Evolutionary conservation across 2,113 vertebrate species (phyloP), one percentile per base, ranked within the genome.

Genomic region (Trogon melanurus): DNA sequence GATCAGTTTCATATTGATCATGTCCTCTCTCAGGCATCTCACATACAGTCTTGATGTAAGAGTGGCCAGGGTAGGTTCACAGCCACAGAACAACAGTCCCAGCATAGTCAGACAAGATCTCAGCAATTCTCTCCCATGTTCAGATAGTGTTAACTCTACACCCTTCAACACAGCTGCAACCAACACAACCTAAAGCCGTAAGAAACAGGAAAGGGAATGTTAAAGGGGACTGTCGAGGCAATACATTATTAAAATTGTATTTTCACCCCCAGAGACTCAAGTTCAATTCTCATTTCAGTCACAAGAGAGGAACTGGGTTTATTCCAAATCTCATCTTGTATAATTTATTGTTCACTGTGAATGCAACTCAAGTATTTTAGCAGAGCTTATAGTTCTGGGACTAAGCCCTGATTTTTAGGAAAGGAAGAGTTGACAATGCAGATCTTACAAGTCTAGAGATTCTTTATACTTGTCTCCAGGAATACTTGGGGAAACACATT

Each of bases 181-280:
- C 57, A 86, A 60, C 1, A 16, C 65, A 88, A 74, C 38, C 65
- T 41, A 65, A 27, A 88, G 53, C 83, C 41, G 3, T 57, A 75
- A 86, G 57, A 90, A 94, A 83, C 72, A 93, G 88, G 67, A 90
- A 93, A 64, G 48, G 38, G 61, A 93, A 48, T 50, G 76, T 75
- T 84, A 91, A 94, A 85, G 27, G 66, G 75, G 30, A 70, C 54
- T 78, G 56, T 5, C 86, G 88, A 96, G 65, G 85, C 51, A 90
- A 88, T 64, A 74, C 38, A 71, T 90, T 91, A 94, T 94, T 84
- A 91, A 96, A 93, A 88, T 51, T 74, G 61, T 61, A 61, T 92
- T 91, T 92, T 81, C n/a, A 74, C 23, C 73, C 66, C 76, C 13
- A 48, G 69, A 89, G 83, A 75, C 53, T 70, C 0, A 0, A 86